Base-by-base conservation (phyloP, 1,140 invertebrate species). In the Aphelenchoides besseyi region DNA sequence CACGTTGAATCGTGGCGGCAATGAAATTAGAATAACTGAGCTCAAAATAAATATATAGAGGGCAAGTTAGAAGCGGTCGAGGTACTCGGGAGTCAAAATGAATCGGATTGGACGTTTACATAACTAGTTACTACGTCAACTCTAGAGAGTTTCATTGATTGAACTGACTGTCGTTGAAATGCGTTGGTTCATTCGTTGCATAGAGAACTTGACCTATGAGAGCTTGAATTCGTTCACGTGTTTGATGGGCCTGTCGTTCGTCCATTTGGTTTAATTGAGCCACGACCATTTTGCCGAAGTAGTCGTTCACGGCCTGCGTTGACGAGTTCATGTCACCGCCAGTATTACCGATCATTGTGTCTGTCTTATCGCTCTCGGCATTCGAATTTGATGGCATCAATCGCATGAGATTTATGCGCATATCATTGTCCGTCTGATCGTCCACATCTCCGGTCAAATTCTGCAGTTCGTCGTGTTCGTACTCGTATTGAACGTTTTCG, bases 201-300 rank as follows among this genome's bases (percentile, higher is more conserved):
- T 59, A 59, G 5, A 59, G 18, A 28, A 59, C 18, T 23, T 59
- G 55, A 33, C 55, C 55, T 28, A 59, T 18, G 18, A 59, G 18
- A 12, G 55, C 5, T 59, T 59, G 55, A 33, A 59, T 8, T 18
- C 18, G 5, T 33, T 59, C 55, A 8, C 55, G 5, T 5, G 5
- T 8, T 18, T 8, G 18, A 59, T 59, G 55, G 12, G 55, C 55
- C 18, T 59, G 55, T 18, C 18, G 5, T 59, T 59, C 55, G 55
- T 59, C 18, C 55, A 59, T 59, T 18, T 59, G 55, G 18, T 59
- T 59, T 8, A 59, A 23, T 23, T 59, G 55, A 28, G 55, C 55
- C 5, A 5, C 5, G 5, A 59, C 5, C 55, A 59, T 59, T 18
- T 59, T 59, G 55, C 55, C 5, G 18, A 59, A 59, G 32, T 59